Conservation (phyloP, 2,888 invertebrate species). For the Eupithecia exiguata region DNA sequence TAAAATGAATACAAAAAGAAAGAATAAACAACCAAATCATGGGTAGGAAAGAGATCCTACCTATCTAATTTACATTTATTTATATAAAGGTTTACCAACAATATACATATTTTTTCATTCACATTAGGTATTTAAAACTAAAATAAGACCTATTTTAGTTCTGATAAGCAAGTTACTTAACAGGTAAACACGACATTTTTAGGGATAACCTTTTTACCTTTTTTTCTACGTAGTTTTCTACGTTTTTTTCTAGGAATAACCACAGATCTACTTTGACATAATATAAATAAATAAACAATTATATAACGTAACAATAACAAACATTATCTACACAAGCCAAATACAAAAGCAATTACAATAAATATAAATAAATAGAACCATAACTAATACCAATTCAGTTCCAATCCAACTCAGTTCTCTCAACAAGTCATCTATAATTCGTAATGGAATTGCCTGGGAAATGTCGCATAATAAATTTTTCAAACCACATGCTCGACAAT, state of each 20-base stretch:
- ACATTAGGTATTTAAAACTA: no score
- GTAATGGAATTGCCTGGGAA: constrained; percentile 60
- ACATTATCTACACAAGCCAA: background rate
- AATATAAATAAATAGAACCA: constrained; percentile 36
- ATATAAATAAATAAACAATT: background rate
- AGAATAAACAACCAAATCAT: background rate
- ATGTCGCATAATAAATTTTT: constrained; percentile 51
- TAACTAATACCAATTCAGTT: constrained; percentile 36
- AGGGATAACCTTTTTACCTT: no score
- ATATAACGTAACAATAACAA: background rate
- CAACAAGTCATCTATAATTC: constrained; percentile 44
- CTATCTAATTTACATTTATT: no score
- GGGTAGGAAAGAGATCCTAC: background rate
- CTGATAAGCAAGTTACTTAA: no score
- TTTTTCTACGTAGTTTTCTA: no score
- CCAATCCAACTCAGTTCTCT: constrained; percentile 43
- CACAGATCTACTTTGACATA: no score
- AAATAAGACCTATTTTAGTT: no score
- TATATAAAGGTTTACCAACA: no score
- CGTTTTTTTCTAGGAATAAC: no score
- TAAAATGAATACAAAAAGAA: background rate
- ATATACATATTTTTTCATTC: no score
- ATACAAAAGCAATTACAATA: constrained; percentile 26
- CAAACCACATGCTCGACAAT: no score
- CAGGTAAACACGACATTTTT: no score